Evolutionary conservation across 1,140 invertebrate genomes (phyloP), one percentile per base, ranked within the genome.

Genomic region (Drosophila ananassae): DNA sequence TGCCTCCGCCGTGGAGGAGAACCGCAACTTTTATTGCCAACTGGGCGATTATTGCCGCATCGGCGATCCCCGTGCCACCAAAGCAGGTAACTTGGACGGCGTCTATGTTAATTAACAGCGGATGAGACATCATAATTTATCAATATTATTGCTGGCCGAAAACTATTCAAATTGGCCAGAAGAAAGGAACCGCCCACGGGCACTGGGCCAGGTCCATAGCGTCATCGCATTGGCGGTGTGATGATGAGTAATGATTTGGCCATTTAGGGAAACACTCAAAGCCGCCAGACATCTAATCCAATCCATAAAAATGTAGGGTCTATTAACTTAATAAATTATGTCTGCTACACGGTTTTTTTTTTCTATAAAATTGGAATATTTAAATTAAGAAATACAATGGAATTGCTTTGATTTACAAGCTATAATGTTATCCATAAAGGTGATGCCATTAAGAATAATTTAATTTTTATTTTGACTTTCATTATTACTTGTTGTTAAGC

Each of bases 21-120:
- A 95, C 66, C 95, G 94, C 89, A 93, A 93, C 69, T 98, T 97
- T 92, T 94, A 94, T 90, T 97, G 96, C 92, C 94, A 94, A 57
- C 92, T 96, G 66, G 95, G 94, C 62, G 94, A 94, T 58, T 94
- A 95, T 67, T 97, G 96, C 90, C 90, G 95, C 22, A 85, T 96
- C 53, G 96, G 96, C n/a, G 95, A 97, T 92, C 93, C 95, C 21
- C 95, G 94, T 85, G 94, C 95, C 92, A 95, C 95, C 53, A 93
- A 95, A 76, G 94, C 96, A 96, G 96, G 96, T 97, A 94, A 69
- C 41, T 37, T 37, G 34, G n/a, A 13, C 8, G 41, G 22, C 30
- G 30, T 30, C 9, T 47, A 66, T 69, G 62, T 59, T 82, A 79
- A 87, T 85, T 82, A 66, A 69, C 52, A 22, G 37, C 69, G 55